Evolutionary conservation across 2,113 vertebrate species (phyloP), one percentile per base, ranked within the genome.

Genomic region (Tonatia bakeri): DNA sequence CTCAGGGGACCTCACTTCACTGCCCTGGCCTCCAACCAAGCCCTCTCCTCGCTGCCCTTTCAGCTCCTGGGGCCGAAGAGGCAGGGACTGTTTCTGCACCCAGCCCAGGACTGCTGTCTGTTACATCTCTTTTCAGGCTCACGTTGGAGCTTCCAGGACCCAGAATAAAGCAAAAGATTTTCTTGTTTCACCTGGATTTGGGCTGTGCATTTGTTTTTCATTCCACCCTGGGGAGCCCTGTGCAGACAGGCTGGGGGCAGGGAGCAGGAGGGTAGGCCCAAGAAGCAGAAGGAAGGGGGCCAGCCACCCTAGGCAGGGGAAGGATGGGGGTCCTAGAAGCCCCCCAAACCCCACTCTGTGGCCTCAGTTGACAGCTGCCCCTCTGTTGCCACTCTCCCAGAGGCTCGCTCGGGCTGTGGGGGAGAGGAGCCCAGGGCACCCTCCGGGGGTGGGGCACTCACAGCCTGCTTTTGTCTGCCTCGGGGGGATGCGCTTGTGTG

Each of bases 141-240:
- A 91, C 45, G 11, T 1, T 1, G 83, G 90, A 6, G 14, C 96
- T 98, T 98, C 94, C 96, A 92, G 95, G 95, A 95, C 97, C 94
- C 97, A 82, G 97, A 98, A 98, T 98, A 98, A 98, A 98, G 92
- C 92, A 97, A 96, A 97, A 97, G 96, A 95, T 96, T 98, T 97
- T 98, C 95, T 96, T 97, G 94, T 97, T 97, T 97, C 92, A 94
- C 83, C 40, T 95, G 82, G 92, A 93, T 80, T 89, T 94, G 72
- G 28, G 61, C 54, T 93, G 85, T 90, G 61, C 5, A 3, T 94
- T 93, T 96, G 61, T 97, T 50, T 76, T 54, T 73, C 54, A 67
- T 92, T 80, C 52, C 52, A 28, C 28, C 8, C 56, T 67, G 54
- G 50, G 59, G 45, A 72, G 15, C 36, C 36, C 65, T 84, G 47